phyloP scores from a whole-genome alignment of 2,888 invertebrate species.

The Prostheceraeus crozeri region DNA sequence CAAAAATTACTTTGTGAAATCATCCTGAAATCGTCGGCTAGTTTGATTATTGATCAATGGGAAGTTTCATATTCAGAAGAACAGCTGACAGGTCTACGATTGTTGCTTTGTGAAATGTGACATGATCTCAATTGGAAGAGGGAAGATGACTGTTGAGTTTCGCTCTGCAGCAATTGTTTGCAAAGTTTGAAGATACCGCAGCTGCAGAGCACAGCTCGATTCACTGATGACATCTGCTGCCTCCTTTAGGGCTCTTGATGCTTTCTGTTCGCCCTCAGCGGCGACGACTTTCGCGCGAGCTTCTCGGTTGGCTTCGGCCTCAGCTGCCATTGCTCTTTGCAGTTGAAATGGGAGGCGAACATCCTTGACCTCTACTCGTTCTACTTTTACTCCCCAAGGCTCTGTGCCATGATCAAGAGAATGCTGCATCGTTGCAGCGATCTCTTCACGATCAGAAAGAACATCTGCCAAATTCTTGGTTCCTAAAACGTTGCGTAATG shows the following conservation, averaged over 20 bases:
- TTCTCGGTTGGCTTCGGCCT: constrained; percentile 28
- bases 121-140: constrained; percentile 47
- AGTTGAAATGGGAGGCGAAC: constrained; percentile 19
- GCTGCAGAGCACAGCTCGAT: neutral
- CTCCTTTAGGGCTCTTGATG: constrained; percentile 7
- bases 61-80: too few species aligned
- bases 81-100: neutral
- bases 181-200: constrained; percentile 50
- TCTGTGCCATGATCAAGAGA: neutral
- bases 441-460: neutral
- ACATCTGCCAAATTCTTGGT: neutral
- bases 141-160: constrained; percentile 54
- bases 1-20: too few species aligned
- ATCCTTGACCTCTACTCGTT: constrained; percentile 51
- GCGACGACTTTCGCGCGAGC: constrained; percentile 37
- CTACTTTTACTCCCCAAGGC: constrained; percentile 58
- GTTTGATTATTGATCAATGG: too few species aligned
- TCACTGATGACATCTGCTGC: neutral
- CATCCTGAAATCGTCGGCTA: too few species aligned
- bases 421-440: constrained; percentile 41
- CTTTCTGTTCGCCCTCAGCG: constrained; percentile 34
- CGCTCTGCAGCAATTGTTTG: constrained; percentile 52
- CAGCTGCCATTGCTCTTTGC: constrained; percentile 30
- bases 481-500: neutral
- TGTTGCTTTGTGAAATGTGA: neutral